Conservation (phyloP, 2,888 invertebrate genomes). For the Onthophagus sagittarius region DNA sequence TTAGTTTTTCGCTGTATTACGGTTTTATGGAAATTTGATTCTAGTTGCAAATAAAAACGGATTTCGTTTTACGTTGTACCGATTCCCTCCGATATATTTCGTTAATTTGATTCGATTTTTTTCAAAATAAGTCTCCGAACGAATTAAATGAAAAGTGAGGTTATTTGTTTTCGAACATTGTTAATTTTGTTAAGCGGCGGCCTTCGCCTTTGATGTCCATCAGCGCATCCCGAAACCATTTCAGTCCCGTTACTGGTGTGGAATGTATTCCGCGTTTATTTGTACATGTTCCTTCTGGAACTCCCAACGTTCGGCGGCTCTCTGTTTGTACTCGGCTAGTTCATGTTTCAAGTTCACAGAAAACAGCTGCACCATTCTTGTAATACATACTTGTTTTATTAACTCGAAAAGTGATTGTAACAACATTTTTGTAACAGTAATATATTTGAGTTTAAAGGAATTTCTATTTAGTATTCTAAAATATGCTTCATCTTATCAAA, state of each 20-base stretch:
- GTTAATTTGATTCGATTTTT: too few relatives aligned
- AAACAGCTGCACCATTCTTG: background rate
- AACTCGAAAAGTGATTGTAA: background rate
- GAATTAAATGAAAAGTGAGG: background rate
- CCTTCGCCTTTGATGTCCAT: background rate
- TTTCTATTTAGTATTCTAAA: too few relatives aligned
- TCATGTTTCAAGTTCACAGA: constrained; percentile 1
- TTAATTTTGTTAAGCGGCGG: background rate
- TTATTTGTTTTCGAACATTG: background rate
- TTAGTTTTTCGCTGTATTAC: background rate
- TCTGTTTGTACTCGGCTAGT: constrained; percentile 1
- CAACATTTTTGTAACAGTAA: too few relatives aligned
- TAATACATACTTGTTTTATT: background rate
- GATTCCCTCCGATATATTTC: too few relatives aligned
- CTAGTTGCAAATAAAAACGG: background rate
- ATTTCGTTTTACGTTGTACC: background rate
- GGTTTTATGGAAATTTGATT: background rate
- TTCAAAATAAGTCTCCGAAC: background rate
- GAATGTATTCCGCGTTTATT: background rate
- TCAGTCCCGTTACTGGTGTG: background rate
- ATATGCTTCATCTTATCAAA: too few relatives aligned
- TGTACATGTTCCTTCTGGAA: background rate
- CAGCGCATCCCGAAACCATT: background rate
- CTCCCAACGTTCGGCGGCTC: background rate
- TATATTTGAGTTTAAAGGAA: too few relatives aligned